Conservation (phyloP, 2,797 vertebrate species). For the Enteromius viviparus region DNA sequence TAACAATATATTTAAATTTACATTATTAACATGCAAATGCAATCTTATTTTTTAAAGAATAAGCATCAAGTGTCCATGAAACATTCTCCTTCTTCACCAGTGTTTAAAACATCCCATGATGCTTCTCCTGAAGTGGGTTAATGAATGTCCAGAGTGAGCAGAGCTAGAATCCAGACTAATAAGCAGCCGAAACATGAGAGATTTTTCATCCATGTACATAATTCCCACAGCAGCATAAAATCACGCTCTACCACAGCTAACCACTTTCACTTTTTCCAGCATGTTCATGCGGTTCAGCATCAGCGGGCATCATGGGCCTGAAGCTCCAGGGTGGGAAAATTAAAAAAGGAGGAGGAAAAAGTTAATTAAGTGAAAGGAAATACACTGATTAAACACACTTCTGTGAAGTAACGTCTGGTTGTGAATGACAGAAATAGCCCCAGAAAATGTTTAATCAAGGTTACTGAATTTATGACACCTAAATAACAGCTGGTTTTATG, state of each 20-base stretch:
- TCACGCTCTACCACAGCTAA: slow-evolving; percentile 47
- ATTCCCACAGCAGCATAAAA: slow-evolving; percentile 27
- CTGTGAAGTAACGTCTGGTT: slow-evolving; percentile 60
- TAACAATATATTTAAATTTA: background rate
- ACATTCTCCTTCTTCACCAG: no score
- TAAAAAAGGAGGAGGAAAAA: slow-evolving; percentile 38
- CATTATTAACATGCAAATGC: background rate
- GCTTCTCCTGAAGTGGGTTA: background rate
- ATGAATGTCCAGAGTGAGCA: background rate
- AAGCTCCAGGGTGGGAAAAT: slow-evolving; percentile 49
- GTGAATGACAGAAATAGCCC: slow-evolving; percentile 59
- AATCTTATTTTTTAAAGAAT: no score
- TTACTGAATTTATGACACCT: slow-evolving; percentile 63
- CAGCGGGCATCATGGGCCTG: slow-evolving; percentile 45
- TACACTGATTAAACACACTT: slow-evolving; percentile 56
- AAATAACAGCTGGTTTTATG: slow-evolving; percentile 60
- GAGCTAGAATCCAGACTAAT: background rate
- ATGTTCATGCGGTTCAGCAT: slow-evolving; percentile 24
- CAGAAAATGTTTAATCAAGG: slow-evolving; percentile 59
- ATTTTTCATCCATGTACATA: background rate
- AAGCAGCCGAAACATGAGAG: no score
- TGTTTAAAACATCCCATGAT: slow-evolving; percentile 3
- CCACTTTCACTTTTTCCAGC: slow-evolving; percentile 48
- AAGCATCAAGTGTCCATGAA: background rate
- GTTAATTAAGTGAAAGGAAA: slow-evolving; percentile 60